Evolutionary conservation across 2,888 invertebrate species (phyloP).

Genomic region (Chouioia cunea): DNA sequence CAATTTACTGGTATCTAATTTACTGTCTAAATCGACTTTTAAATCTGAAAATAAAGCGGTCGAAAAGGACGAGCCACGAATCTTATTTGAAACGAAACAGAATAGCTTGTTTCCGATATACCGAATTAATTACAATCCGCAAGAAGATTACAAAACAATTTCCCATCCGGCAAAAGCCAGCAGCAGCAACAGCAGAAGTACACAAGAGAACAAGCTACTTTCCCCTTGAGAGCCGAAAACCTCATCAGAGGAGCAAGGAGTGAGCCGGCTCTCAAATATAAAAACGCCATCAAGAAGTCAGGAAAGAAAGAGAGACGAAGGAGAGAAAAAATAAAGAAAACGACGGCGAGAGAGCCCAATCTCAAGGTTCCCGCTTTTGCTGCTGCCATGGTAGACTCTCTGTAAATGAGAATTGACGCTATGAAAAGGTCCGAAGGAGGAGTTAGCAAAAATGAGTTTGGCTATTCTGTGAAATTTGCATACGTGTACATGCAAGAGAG

Average conservation of each 20-base stretch:
- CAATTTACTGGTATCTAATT: no score
- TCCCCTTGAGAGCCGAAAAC: slow-evolving; percentile 30
- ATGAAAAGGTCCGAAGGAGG: background rate
- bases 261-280: slow-evolving; percentile 14
- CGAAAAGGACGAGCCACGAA: background rate
- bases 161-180: slow-evolving; percentile 3
- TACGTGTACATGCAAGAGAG: background rate
- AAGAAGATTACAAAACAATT: slow-evolving; percentile 28
- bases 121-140: slow-evolving; percentile 23
- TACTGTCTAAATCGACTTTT: no score
- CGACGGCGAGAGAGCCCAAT: slow-evolving; percentile 19
- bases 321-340: background rate
- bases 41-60: no score
- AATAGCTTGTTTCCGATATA: background rate
- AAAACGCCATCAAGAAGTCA: slow-evolving; percentile 15
- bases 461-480: background rate
- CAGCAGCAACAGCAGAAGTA: background rate
- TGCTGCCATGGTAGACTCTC: slow-evolving; percentile 25
- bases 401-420: slow-evolving; percentile 41
- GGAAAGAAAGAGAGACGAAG: background rate
- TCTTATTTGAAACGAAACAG: no score
- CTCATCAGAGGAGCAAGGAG: slow-evolving; percentile 35
- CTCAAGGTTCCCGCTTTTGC: background rate
- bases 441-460: background rate
- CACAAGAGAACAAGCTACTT: background rate